Percentiles rank a stretch among this genome's conserved stretches.
Conservation (phyloP, 2,888 invertebrate species). For the Drosophila nr. perissopoda region DNA sequence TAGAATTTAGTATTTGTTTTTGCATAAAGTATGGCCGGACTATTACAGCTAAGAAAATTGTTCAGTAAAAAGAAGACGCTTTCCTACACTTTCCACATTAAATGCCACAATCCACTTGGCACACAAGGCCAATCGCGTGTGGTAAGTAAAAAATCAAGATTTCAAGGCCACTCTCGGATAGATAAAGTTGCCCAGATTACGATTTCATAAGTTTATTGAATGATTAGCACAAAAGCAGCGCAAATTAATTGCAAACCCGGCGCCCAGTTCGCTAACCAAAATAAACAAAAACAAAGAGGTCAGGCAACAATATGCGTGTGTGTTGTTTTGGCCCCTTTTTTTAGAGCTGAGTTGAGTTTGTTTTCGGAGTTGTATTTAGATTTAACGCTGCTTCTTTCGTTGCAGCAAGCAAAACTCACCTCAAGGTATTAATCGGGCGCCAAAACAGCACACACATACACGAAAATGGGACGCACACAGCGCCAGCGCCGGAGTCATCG, state of each 20-base stretch:
- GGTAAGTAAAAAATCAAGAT: slow-evolving; percentile 54
- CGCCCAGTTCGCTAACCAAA: not conserved
- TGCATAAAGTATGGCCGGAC: slow-evolving; percentile 79
- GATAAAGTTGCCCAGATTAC: slow-evolving; percentile 46
- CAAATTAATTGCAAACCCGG: slow-evolving; percentile 1
- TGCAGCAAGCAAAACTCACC: slow-evolving; percentile 67
- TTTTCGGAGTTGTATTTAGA: slow-evolving; percentile 16
- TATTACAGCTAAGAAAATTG: slow-evolving; percentile 79
- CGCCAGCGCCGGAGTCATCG: slow-evolving; percentile 65
- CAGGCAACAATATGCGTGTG: slow-evolving; percentile 73
- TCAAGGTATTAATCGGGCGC: slow-evolving; percentile 36
- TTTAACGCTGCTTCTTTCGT: slow-evolving; percentile 75
- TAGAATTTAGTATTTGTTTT: slow-evolving; percentile 53
- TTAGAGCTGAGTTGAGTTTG: slow-evolving; percentile 1
- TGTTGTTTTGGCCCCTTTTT: slow-evolving; percentile 77
- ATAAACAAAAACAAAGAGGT: slow-evolving; percentile 42
- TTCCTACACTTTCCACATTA: slow-evolving; percentile 43
- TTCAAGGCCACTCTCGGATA: slow-evolving; percentile 66
- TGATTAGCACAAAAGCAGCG: slow-evolving; percentile 14
- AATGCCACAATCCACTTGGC: slow-evolving; percentile 35
- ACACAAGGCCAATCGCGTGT: slow-evolving; percentile 54
- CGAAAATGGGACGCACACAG: slow-evolving; percentile 78
- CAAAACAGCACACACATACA: slow-evolving; percentile 64
- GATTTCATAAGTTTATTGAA: slow-evolving; percentile 70
- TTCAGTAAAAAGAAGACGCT: slow-evolving; percentile 67